Evolutionary conservation across 2,888 invertebrate genomes (phyloP).

Genomic region (Lasioglossum figueresi): DNA sequence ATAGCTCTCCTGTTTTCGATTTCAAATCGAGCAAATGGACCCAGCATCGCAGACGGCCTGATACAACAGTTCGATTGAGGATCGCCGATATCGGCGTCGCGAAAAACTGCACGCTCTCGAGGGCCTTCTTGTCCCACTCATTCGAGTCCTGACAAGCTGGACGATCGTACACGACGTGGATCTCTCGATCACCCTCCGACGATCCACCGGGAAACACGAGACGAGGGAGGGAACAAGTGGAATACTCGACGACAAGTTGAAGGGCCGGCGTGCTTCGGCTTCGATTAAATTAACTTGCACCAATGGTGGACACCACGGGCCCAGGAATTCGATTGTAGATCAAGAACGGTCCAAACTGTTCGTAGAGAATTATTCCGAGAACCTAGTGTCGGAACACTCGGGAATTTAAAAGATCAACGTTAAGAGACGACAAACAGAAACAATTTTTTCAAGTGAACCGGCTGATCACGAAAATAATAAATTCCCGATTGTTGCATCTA

Average conservation of each 20-base stretch:
- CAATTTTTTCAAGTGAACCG: background rate
- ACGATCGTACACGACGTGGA: conserved; percentile 26
- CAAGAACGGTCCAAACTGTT: background rate
- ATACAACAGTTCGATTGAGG: conserved; percentile 60
- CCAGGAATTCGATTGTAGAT: background rate
- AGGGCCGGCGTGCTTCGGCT: background rate
- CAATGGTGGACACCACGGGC: background rate
- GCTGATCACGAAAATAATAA: background rate
- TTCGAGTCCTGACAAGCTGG: conserved; percentile 10
- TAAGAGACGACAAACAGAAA: background rate
- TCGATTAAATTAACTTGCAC: background rate
- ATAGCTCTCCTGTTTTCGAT: conserved; percentile 66
- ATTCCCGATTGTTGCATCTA: background rate
- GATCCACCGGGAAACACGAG: conserved; percentile 19
- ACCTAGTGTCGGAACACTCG: background rate
- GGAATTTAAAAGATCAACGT: background rate
- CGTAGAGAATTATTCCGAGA: background rate
- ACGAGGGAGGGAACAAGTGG: background rate
- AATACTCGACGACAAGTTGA: background rate
- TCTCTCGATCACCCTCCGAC: conserved; percentile 10
- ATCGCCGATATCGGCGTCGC: conserved; percentile 33
- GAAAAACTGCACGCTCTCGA: conserved; percentile 33
- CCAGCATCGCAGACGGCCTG: background rate
- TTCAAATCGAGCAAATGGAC: conserved; percentile 56
- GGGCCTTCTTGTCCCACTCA: background rate